Base-by-base conservation (phyloP, 2,888 invertebrate species). In the Alsophila aescularia region DNA sequence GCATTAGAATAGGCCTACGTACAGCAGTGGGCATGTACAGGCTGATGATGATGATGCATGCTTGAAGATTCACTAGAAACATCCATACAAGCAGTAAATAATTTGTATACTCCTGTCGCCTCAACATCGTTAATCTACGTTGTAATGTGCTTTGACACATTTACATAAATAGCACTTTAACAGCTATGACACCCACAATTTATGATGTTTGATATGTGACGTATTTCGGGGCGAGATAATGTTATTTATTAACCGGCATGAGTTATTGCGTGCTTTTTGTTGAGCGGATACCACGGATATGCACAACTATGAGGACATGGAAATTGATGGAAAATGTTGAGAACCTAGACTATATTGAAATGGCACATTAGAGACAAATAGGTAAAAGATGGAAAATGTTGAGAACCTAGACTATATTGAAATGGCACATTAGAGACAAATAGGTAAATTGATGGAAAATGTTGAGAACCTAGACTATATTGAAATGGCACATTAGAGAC, bases 51-150 rank as follows among this genome's bases (percentile, higher is more conserved):
- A n/a, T n/a, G n/a, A 24, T 1, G 24, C 24, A 24, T 24, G 5
- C 24, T 24, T 8, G 8, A 24, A 24, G 8, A 24, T 24, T 24
- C 21, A 9, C 15, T 15, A 29, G 39, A 35, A 50, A 35, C 36
- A 31, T 41, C 21, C 21, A 50, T 50, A 44, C 54, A 44, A 29
- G 40, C 39, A 41, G n/a, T n/a, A n/a, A n/a, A n/a, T n/a, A n/a
- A 45, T 50, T 50, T 47, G 49, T 45, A 58, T 59, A 47, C 56
- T 59, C 55, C 43, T 56, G 72, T 70, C 70, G 74, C 70, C 67
- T 67, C 66, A 61, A 68, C 72, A 69, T 79, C 79, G 75, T 81
- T 81, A 79, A 81, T 81, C 77, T 77, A 79, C 73, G 74, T 64
- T 69, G 72, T 71, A 75, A 67, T 74, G 68, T 73, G 75, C 70